Evolutionary conservation across 1,140 invertebrate genomes (phyloP).

Genomic region (Cydia pomonella): DNA sequence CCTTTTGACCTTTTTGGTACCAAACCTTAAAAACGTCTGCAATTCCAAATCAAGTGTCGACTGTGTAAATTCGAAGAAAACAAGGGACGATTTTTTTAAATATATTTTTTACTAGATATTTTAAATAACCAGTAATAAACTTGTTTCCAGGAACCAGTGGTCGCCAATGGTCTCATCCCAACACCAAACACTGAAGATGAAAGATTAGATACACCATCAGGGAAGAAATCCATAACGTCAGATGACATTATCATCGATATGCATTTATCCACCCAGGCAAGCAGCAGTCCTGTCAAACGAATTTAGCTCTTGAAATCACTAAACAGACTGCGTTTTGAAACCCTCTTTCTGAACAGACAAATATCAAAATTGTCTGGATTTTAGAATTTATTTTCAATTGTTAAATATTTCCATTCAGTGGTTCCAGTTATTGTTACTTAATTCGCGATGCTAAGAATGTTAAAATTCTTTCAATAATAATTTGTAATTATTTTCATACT

Average conservation of each 20-base stretch:
- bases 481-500: no score
- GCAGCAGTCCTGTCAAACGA: constrained; percentile 38
- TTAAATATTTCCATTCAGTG: constrained; percentile 19
- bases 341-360: neutral
- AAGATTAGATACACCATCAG: constrained; percentile 51
- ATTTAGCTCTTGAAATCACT: constrained; percentile 40
- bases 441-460: constrained; percentile 18
- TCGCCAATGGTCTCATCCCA: constrained; percentile 55
- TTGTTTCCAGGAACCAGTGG: constrained; percentile 58
- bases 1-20: no score
- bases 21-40: no score
- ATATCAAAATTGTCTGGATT: constrained; percentile 13
- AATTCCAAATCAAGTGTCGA: no score
- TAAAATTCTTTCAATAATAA: no score
- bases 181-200: constrained; percentile 66
- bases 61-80: no score
- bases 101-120: no score
- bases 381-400: constrained; percentile 29
- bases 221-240: constrained; percentile 61
- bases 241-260: constrained; percentile 70
- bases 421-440: constrained; percentile 19
- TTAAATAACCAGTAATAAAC: no score
- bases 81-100: no score
- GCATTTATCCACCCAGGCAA: constrained; percentile 51
- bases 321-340: constrained; percentile 27